A percentile compares a stretch with the other conserved stretches of the same genome.
These are phyloP conservation scores for Enhydra lutris DNA, from an alignment of 2,113 vertebrate species.

Conservation along the genomic window DNA sequence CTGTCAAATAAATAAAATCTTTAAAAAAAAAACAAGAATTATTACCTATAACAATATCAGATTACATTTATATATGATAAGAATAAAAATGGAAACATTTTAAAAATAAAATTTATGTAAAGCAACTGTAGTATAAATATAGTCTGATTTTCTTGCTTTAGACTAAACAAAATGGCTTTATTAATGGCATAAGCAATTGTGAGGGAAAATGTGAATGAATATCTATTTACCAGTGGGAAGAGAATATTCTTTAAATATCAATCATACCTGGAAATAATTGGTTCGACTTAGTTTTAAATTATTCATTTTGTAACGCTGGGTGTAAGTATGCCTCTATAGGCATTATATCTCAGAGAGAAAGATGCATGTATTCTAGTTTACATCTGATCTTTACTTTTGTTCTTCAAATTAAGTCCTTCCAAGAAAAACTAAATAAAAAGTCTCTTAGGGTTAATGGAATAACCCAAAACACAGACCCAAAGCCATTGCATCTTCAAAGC, in stretches of 20 bases:
- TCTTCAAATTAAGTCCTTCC: conserved; percentile 74
- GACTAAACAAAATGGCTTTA: not conserved
- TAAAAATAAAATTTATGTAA: not conserved
- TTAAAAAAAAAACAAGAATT: not conserved
- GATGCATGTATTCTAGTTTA: conserved; percentile 25
- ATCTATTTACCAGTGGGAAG: not conserved
- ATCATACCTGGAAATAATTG: not conserved
- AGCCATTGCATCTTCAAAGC: conserved; percentile 70
- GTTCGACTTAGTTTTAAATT: not conserved
- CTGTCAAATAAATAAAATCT: no score
- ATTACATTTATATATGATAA: not conserved
- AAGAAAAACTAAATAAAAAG: conserved; percentile 76
- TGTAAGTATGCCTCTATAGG: not conserved
- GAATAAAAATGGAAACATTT: not conserved
- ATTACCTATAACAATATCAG: not conserved
- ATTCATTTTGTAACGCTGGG: not conserved
- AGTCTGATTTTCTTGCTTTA: not conserved
- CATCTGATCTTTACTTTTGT: conserved; percentile 73
- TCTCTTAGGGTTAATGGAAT: conserved; percentile 76
- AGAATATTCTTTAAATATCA: not conserved
- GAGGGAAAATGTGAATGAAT: not conserved
- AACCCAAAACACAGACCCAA: conserved; percentile 70
- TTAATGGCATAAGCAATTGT: not conserved
- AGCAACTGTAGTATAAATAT: not conserved
- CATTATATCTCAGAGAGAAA: conserved; percentile 12